Base-by-base conservation (phyloP, 1,140 invertebrate genomes). In the Drosophila tsacasi region DNA sequence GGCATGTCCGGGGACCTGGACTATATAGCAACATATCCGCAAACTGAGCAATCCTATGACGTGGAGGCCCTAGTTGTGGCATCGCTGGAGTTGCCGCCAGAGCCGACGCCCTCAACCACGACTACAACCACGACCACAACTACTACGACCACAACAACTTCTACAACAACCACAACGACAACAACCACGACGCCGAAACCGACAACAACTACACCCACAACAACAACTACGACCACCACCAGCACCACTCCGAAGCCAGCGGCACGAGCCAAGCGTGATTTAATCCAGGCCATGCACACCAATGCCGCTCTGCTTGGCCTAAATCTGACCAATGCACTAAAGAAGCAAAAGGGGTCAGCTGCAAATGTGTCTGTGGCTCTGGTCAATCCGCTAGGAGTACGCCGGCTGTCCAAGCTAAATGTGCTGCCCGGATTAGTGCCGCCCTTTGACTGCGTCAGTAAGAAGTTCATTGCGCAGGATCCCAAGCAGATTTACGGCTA, bases 401-500 rank as follows among this genome's bases (percentile, higher is more conserved):
- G 50, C 1, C 55, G 63, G 15, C 7, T 65, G 2, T 54, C 58
- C 9, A 65, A 78, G 13, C 35, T 77, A 2, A 44, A 9, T 19
- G 3, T 74, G 2, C 8, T 71, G n/a, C 80, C 86, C 46, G 86
- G 79, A 71, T 52, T 91, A 75, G 61, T 92, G 76, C 92, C 93
- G 42, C 94, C 95, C 2, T 95, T 94, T 67, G 93, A 95, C 68
- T 96, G 96, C 81, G 92, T 95, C 25, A 95, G 95, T 78, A 93
- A 94, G 2, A 94, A 94, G 27, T 92, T 94, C 13, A 93, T 96
- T 25, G 94, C 95, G 1, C 93, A 94, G 47, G 95, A 96, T 92
- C 93, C 95, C 6, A 95, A 95, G 39, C 96, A 96, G 76, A 95
- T 94, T 7, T 96, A 96, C 93, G 96, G 96, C n/a, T 95, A 95